phyloP scores from a whole-genome alignment of 2,113 vertebrate genomes.

The Crotalus horridus region DNA sequence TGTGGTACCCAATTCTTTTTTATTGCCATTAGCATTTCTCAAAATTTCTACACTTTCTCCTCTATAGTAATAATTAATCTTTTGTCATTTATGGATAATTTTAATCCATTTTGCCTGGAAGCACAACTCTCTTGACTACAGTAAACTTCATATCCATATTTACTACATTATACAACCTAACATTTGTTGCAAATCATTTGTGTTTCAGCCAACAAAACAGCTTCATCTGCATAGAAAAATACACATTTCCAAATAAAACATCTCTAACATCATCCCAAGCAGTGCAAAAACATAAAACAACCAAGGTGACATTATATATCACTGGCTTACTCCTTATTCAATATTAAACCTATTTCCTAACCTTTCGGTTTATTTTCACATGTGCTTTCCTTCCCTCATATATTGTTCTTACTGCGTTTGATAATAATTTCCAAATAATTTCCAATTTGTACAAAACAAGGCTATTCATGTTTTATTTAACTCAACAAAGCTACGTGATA shows the following conservation, averaged over 20 bases:
- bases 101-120: neutral
- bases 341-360: neutral
- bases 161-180: neutral
- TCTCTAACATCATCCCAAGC: neutral
- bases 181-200: neutral
- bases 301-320: neutral
- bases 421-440: neutral
- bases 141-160: neutral
- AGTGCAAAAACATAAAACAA: neutral
- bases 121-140: neutral
- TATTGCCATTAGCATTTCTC: neutral
- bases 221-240: neutral
- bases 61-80: neutral
- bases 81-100: neutral
- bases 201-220: neutral
- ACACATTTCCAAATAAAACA: neutral
- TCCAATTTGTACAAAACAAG: neutral
- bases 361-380: neutral
- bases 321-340: neutral
- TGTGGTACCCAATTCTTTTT: neutral
- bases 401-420: neutral
- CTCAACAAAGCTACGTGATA: neutral
- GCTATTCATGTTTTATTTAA: neutral
- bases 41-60: neutral
- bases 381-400: neutral